Conservation (phyloP, 2,113 vertebrate species). For the Phasianus colchicus region DNA sequence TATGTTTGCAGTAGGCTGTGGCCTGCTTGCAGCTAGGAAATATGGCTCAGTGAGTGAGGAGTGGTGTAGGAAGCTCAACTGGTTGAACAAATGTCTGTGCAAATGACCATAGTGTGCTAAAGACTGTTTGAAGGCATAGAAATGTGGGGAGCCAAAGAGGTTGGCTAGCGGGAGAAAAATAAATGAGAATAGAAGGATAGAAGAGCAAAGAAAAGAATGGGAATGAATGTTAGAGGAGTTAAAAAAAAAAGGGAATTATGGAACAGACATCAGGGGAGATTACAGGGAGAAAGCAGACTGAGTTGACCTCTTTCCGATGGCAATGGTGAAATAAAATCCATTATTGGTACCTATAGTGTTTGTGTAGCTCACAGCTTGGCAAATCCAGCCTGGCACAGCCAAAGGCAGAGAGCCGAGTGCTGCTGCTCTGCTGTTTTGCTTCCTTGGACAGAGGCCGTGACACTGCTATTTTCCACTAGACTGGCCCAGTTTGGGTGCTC, state of each 20-base stretch:
- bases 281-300: neutral
- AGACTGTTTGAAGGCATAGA: neutral
- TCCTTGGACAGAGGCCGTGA: constrained; percentile 10
- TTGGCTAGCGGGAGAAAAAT: neutral
- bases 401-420: neutral
- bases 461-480: constrained; percentile 60
- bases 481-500: neutral
- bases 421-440: neutral
- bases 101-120: neutral
- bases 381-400: neutral
- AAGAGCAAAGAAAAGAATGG: neutral
- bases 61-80: neutral
- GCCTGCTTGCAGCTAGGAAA: neutral
- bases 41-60: neutral
- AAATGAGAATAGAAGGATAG: neutral
- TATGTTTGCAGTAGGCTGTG: neutral
- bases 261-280: neutral
- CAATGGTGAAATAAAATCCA: neutral
- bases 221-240: neutral
- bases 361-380: neutral
- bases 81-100: neutral
- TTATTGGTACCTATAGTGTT: neutral
- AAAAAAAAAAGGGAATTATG: neutral
- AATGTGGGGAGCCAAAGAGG: neutral
- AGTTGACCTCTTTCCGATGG: neutral